Conservation (phyloP, 2,888 invertebrate species). For the Drosophila longiperda region DNA sequence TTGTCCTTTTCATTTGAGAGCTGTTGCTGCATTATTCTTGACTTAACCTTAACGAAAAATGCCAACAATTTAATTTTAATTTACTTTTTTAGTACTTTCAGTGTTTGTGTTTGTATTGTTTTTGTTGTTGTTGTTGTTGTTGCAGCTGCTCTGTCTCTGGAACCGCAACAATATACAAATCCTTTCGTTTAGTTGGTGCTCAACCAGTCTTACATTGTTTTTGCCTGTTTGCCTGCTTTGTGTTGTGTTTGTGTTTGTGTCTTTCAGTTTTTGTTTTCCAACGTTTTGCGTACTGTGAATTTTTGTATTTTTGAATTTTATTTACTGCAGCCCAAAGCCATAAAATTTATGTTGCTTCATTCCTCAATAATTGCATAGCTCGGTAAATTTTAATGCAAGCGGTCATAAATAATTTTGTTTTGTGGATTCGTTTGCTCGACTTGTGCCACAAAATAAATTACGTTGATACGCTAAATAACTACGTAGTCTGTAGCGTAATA, state of each 20-base stretch:
- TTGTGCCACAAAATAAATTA: slow-evolving; percentile 70
- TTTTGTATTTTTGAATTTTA: slow-evolving; percentile 50
- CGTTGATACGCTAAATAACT: slow-evolving; percentile 71
- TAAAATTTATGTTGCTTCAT: slow-evolving; percentile 80
- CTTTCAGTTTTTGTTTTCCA: slow-evolving; percentile 13
- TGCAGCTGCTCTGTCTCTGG: slow-evolving; percentile 9
- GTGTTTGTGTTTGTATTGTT: slow-evolving; percentile 47
- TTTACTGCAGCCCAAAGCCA: slow-evolving; percentile 55
- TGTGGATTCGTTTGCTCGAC: slow-evolving; percentile 59
- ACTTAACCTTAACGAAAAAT: slow-evolving; percentile 74
- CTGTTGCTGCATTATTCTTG: slow-evolving; percentile 63
- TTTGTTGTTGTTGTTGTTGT: slow-evolving; percentile 20
- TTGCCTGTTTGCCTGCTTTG: slow-evolving; percentile 22
- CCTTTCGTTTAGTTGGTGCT: slow-evolving; percentile 60
- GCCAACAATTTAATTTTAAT: slow-evolving; percentile 78
- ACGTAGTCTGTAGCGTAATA: slow-evolving; percentile 51
- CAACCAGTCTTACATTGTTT: slow-evolving; percentile 29
- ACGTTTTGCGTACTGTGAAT: slow-evolving; percentile 17
- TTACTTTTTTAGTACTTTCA: slow-evolving; percentile 79
- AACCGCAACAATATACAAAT: slow-evolving; percentile 64
- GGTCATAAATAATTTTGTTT: slow-evolving; percentile 78
- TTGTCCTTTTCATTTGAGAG: slow-evolving; percentile 31
- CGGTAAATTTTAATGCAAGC: slow-evolving; percentile 81
- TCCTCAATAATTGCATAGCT: slow-evolving; percentile 81
- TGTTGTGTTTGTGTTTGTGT: background rate